Evolutionary conservation across 2,113 vertebrate species (phyloP), one percentile per base, ranked within the genome.

Genomic region (Mesoclemmys tuberculata): DNA sequence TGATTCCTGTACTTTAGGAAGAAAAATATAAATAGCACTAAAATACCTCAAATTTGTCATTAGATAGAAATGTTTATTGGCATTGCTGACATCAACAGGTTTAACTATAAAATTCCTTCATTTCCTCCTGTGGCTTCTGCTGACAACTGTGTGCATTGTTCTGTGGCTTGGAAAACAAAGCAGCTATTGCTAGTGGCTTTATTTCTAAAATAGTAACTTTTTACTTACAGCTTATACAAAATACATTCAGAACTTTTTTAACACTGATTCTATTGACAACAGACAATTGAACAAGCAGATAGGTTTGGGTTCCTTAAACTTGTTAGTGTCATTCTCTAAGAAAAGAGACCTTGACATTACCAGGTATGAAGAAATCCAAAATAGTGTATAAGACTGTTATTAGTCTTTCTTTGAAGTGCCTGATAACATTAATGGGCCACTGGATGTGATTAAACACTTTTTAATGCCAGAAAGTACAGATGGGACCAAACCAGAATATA

Each of bases 41-140:
- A 98, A 98, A 98, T 98, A 98, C 98, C 98, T 98, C 98, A 98
- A 98, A 97, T 92, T 96, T 98, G 98, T 98, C 98, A 98, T 98
- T 97, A 98, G 97, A 95, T 98, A 98, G 97, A 91, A 97, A 71
- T 95, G 97, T 97, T 93, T 97, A 97, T 98, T 97, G 97, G 97
- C 97, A 97, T 98, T 97, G 95, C 95, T 92, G 92, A 98, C 94
- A 97, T 98, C 71, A 80, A 95, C 96, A 97, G 93, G 85, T 97
- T 97, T 95, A 95, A 95, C 87, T 96, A 80, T 82, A 75, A 94
- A 93, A 92, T 97, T 96, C 95, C 83, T 61, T 97, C 91, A 87
- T 90, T 97, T 96, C 97, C 97, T 97, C 96, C 94, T 95, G 93
- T 96, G 93, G 87, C 97, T 97, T 97, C 95, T 94, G 49, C 80